Evolutionary conservation across 2,888 invertebrate genomes (phyloP).

Genomic region (Phlogophora meticulosa): DNA sequence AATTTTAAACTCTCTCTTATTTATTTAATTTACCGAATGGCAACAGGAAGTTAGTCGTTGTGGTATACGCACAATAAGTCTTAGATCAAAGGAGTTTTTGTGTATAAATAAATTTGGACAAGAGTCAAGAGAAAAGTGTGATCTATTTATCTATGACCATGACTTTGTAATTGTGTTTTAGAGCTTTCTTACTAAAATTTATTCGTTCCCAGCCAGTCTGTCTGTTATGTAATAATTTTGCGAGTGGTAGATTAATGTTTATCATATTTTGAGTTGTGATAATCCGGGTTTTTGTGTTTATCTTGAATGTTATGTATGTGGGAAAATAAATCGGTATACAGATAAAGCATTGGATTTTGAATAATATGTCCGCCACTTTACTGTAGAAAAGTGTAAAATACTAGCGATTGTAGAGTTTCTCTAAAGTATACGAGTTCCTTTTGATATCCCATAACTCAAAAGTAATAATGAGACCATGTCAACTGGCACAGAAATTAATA

Average conservation of each 20-base stretch:
- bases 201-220: neutral
- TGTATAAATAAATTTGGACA: conserved; percentile 61
- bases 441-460: no score
- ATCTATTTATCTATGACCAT: conserved; percentile 43
- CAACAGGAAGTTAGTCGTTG: conserved; percentile 57
- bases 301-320: conserved; percentile 14
- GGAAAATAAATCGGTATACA: conserved; percentile 22
- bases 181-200: conserved; percentile 28
- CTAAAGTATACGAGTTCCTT: no score
- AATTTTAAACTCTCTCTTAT: conserved; percentile 55
- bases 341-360: conserved; percentile 29
- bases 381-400: neutral
- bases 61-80: conserved; percentile 23
- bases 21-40: conserved; percentile 49
- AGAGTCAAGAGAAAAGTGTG: conserved; percentile 55
- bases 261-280: conserved; percentile 29
- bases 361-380: conserved; percentile 11
- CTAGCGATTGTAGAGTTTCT: neutral
- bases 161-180: conserved; percentile 41
- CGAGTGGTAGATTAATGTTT: conserved; percentile 19
- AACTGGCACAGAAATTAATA: no score
- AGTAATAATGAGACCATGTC: no score
- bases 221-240: conserved; percentile 19
- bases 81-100: conserved; percentile 57
- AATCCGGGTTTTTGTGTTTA: conserved; percentile 27